A percentile compares a stretch with the other conserved stretches of the same genome.
These are phyloP conservation scores for Prionailurus viverrinus DNA, from an alignment of 2,113 vertebrate genomes.

Conservation along the genomic window DNA sequence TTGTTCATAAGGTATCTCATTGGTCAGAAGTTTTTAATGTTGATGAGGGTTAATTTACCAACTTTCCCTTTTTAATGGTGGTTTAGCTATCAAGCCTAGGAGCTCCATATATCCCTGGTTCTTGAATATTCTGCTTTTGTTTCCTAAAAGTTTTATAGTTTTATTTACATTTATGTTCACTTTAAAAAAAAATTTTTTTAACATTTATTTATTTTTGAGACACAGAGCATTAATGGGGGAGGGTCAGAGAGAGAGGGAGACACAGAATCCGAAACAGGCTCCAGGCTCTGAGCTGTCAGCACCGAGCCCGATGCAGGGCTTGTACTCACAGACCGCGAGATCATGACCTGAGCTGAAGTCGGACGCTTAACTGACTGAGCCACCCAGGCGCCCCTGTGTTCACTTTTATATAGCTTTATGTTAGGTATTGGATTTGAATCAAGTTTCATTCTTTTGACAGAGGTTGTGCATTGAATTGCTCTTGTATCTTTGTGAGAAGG, in stretches of 20 bases:
- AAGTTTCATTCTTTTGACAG: background rate
- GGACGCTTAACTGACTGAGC: no score
- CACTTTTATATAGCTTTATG: background rate
- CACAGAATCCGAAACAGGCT: no score
- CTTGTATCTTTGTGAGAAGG: background rate
- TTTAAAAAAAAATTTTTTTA: background rate
- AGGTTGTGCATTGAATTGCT: background rate
- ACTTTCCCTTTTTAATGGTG: background rate
- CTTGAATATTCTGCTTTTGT: background rate
- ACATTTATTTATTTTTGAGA: no score
- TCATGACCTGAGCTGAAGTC: no score
- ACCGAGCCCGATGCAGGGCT: no score
- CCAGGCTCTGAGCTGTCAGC: no score
- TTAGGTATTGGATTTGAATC: background rate
- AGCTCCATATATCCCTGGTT: background rate
- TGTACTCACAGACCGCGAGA: no score
- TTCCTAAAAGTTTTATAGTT: background rate
- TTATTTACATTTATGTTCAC: background rate
- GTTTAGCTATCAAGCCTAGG: background rate
- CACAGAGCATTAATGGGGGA: no score
- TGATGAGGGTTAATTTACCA: background rate
- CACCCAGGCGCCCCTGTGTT: background rate
- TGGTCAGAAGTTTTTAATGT: background rate
- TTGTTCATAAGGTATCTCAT: background rate
- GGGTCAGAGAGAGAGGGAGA: no score